A percentile compares a stretch with the other conserved stretches of the same genome.
phyloP scores from a whole-genome alignment of 2,888 invertebrate genomes.

The Pheosia gnoma region DNA sequence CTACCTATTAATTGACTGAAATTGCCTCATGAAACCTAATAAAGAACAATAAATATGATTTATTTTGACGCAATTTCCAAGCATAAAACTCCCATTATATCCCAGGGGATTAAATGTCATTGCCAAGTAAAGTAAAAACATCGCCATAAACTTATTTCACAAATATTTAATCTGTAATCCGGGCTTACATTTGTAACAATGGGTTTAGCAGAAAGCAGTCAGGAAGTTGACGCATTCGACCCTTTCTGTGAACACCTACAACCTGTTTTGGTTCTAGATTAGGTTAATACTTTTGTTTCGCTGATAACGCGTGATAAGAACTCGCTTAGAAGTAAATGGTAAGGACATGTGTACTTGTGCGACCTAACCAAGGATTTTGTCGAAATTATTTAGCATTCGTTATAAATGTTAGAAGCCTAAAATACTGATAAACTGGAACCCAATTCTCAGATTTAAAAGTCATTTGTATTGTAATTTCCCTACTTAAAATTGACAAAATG shows the following conservation, averaged over 20 bases:
- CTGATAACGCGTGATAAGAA: slow-evolving; percentile 57
- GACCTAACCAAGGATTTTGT: not conserved
- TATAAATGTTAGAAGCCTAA: not conserved
- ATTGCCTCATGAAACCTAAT: too few species aligned
- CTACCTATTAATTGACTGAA: too few species aligned
- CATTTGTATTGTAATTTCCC: too few species aligned
- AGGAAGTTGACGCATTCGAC: slow-evolving; percentile 76
- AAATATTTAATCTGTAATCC: slow-evolving; percentile 63
- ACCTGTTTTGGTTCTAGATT: slow-evolving; percentile 62
- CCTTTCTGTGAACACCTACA: slow-evolving; percentile 45
- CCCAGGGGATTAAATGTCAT: slow-evolving; percentile 31
- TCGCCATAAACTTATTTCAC: slow-evolving; percentile 42
- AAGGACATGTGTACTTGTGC: slow-evolving; percentile 1
- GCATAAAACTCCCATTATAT: slow-evolving; percentile 14
- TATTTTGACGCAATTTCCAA: slow-evolving; percentile 22
- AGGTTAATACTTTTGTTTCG: slow-evolving; percentile 57
- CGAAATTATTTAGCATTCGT: not conserved
- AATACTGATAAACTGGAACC: too few species aligned
- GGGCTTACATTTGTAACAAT: slow-evolving; percentile 51
- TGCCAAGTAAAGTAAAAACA: slow-evolving; percentile 32
- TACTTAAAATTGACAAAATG: too few species aligned
- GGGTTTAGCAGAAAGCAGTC: slow-evolving; percentile 44
- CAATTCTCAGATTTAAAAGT: too few species aligned
- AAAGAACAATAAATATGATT: slow-evolving; percentile 1
- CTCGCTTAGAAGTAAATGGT: slow-evolving; percentile 24